Evolutionary conservation across 2,888 invertebrate species (phyloP), one percentile per base, ranked within the genome.

Genomic region (Noctua janthina): DNA sequence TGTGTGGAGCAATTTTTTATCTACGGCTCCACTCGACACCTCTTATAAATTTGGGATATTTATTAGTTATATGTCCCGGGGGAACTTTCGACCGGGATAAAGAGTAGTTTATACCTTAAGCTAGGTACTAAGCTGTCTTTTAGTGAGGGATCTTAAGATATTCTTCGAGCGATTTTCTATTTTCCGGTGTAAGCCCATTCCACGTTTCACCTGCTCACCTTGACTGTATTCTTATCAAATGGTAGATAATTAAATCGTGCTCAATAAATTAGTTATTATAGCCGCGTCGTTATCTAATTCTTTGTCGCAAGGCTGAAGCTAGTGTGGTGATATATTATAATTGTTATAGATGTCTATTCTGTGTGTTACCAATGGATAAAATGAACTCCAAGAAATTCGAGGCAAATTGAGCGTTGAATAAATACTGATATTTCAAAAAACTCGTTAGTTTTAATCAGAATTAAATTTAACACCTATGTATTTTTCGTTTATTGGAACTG

Each of bases 1-100:
- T 86, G 78, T 77, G 74, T 78, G 79, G 56, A 77, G 87, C 74
- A 74, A 70, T 83, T 88, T 86, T 87, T 88, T 87, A 87, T 82
- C 62, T 68, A 59, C 64, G 87, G 68, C 69, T 78, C 76, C 66
- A 79, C 77, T 81, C 76, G 81, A 76, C 83, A 82, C 71, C 54
- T 81, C 76, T 83, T 81, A 89, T 89, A 89, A 89, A 89, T 88
- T 89, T 79, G 43, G 79, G 80, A 89, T 89, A 84, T 89, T 81
- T 89, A 89, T 87, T 87, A 88, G 84, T 79, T 89, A 84, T 88
- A 79, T 78, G 78, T 77, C 87, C 79, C 87, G 68, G 13, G 82
- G 84, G 87, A 89, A 81, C 76, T 89, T 84, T 87, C 81, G 43
- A 71, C 76, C 75, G 79, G 81, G 76, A 84, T 89, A 87, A 81